Conservation (phyloP, 2,113 vertebrate species). For the Nannobrachium achirus region DNA sequence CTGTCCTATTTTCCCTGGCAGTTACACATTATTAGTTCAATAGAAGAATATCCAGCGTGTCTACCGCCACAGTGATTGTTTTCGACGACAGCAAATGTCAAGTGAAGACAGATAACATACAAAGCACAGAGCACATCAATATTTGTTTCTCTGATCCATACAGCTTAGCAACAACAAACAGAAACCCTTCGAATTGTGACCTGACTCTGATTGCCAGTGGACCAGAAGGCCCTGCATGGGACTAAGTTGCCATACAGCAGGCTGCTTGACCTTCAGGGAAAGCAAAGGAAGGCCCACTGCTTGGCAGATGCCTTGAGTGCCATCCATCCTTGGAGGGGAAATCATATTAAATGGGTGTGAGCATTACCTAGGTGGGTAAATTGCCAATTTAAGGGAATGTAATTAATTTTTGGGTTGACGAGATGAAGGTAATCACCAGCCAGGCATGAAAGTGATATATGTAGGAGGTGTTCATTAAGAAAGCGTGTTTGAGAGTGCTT, state of each 20-base stretch:
- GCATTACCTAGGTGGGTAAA: conserved; percentile 64
- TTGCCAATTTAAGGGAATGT: conserved; percentile 68
- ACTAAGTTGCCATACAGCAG: conserved; percentile 27
- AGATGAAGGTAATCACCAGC: conserved; percentile 69
- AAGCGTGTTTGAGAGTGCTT: conserved; percentile 30
- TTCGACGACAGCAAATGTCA: conserved; percentile 20
- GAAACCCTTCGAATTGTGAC: conserved; percentile 17
- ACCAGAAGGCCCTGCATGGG: conserved; percentile 4
- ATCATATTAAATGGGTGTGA: conserved; percentile 54
- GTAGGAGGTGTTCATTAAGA: conserved; percentile 55
- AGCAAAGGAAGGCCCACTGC: conserved; percentile 18
- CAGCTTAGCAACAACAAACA: conserved; percentile 42
- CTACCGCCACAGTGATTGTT: background rate
- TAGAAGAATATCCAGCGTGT: background rate
- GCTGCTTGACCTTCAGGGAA: conserved; percentile 58
- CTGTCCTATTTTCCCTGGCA: too few relatives aligned
- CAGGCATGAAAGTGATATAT: conserved; percentile 66
- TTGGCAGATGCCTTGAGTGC: conserved; percentile 44
- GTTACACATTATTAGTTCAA: too few relatives aligned
- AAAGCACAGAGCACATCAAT: background rate
- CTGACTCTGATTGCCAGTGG: conserved; percentile 39
- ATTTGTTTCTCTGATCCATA: conserved; percentile 28
- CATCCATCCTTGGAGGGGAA: conserved; percentile 59
- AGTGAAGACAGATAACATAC: conserved; percentile 29
- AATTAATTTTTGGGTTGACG: conserved; percentile 73